Evolutionary conservation across 2,888 invertebrate genomes (phyloP).

Genomic region (Melitaea athalia): DNA sequence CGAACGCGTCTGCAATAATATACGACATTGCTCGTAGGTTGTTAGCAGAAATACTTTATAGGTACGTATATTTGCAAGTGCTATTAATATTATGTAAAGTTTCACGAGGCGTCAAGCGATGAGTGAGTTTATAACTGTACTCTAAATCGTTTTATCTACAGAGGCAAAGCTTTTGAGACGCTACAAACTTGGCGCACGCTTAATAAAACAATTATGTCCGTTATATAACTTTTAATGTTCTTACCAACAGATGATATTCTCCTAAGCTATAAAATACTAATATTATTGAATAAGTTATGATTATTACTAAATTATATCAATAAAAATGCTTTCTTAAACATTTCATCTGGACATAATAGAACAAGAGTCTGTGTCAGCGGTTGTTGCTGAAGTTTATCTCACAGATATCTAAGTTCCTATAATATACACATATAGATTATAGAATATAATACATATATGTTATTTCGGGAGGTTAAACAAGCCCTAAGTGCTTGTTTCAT

Average conservation of each 20-base stretch:
- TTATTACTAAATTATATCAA: background rate
- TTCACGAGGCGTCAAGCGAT: conserved; percentile 1
- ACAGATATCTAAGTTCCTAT: too few species aligned
- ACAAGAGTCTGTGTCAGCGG: too few species aligned
- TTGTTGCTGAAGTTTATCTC: too few species aligned
- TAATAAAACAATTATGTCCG: background rate
- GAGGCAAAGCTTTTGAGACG: background rate
- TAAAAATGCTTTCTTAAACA: too few species aligned
- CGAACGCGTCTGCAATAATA: too few species aligned
- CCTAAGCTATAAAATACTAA: background rate
- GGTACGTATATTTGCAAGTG: background rate
- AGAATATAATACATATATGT: too few species aligned
- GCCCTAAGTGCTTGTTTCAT: too few species aligned
- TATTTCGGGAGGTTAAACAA: too few species aligned
- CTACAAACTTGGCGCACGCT: background rate
- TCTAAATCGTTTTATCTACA: conserved; percentile 20
- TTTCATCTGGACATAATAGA: too few species aligned
- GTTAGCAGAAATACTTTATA: too few species aligned
- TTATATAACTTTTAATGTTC: conserved; percentile 4
- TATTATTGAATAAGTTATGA: background rate
- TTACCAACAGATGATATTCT: background rate
- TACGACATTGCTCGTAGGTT: too few species aligned
- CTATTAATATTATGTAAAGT: background rate
- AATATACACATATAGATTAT: too few species aligned
- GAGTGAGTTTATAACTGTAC: conserved; percentile 17